phyloP scores from a whole-genome alignment of 2,797 vertebrate genomes.

The Haliaeetus vocifer region DNA sequence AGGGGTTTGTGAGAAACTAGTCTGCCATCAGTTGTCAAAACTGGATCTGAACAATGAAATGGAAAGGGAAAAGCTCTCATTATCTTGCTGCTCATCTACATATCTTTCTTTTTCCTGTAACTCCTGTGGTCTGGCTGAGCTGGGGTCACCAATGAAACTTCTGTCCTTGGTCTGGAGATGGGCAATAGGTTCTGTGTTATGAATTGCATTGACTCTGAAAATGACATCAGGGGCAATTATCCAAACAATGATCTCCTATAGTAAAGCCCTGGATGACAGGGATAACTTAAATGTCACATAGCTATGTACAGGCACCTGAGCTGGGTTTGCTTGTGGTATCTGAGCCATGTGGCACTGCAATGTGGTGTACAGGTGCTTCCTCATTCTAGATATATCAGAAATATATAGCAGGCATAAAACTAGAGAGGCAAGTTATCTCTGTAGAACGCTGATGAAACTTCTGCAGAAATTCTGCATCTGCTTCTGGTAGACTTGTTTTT shows the following conservation, averaged over 20 bases:
- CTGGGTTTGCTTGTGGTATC: background rate
- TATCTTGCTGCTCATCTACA: background rate
- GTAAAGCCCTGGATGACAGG: background rate
- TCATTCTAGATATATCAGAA: background rate
- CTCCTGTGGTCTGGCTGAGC: background rate
- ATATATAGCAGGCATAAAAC: background rate
- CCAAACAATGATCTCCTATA: background rate
- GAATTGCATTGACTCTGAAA: background rate
- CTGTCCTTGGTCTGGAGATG: background rate
- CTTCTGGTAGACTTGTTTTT: background rate
- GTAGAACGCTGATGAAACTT: background rate
- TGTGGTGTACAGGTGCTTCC: background rate
- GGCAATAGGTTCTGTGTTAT: background rate
- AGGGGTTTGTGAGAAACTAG: background rate
- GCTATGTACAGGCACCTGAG: background rate
- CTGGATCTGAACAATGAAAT: background rate
- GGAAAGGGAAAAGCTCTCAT: background rate
- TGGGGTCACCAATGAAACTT: background rate
- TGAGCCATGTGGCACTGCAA: background rate
- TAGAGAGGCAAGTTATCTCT: background rate
- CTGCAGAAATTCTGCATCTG: background rate
- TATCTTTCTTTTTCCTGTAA: background rate
- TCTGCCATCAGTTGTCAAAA: background rate
- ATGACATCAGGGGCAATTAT: background rate
- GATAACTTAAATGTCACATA: background rate